Conservation (phyloP, 2,797 vertebrate genomes). For the Hemibagrus guttatus region DNA sequence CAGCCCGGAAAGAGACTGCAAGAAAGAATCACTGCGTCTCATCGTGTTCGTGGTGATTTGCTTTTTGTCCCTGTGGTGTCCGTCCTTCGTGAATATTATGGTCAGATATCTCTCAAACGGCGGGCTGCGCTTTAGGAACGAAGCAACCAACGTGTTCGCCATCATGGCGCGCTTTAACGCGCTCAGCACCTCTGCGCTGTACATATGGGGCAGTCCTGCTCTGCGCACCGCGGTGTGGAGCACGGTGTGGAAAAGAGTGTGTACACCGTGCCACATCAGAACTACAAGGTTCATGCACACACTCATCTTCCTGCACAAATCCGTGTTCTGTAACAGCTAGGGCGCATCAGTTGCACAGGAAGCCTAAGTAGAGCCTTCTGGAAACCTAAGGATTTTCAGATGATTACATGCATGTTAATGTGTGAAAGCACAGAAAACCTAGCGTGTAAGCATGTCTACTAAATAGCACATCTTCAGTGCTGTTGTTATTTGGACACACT, state of each 20-base stretch:
- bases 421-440: neutral
- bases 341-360: neutral
- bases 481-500: neutral
- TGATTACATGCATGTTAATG: neutral
- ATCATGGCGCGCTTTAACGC: constrained; percentile 77
- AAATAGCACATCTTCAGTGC: neutral
- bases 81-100: constrained; percentile 71
- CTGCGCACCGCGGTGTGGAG: constrained; percentile 70
- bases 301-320: constrained; percentile 5
- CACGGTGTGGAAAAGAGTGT: constrained; percentile 64
- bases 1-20: constrained; percentile 70
- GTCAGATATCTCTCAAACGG: constrained; percentile 56
- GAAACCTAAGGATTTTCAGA: neutral
- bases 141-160: constrained; percentile 78
- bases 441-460: neutral
- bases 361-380: neutral
- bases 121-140: constrained; percentile 72
- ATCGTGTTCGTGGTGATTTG: constrained; percentile 79
- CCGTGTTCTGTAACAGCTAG: neutral
- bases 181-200: constrained; percentile 73
- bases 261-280: constrained; percentile 54
- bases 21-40: constrained; percentile 77
- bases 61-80: constrained; percentile 77
- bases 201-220: constrained; percentile 78
- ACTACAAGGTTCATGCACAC: constrained; percentile 28